These are phyloP conservation scores for Eidolon dupreanum DNA, from an alignment of 2,797 vertebrate species.

Conservation along the genomic window DNA sequence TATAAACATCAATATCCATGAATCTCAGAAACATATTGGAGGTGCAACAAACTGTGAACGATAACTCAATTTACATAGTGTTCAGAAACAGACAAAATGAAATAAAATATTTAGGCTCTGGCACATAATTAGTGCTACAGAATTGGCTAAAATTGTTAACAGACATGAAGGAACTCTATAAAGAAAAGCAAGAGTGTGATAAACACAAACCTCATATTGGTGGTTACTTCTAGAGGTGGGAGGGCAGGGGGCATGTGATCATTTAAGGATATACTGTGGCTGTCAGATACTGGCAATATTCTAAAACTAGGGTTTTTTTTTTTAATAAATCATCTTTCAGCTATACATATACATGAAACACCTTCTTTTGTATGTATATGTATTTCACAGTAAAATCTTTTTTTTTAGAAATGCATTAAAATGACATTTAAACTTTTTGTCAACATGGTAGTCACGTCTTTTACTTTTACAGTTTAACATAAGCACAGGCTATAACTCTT, in stretches of 20 bases:
- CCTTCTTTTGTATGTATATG: background rate
- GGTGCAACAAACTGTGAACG: background rate
- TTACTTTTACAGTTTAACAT: conserved; percentile 2
- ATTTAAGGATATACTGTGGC: background rate
- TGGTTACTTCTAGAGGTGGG: background rate
- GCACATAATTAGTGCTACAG: background rate
- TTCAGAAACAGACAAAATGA: background rate
- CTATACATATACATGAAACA: background rate
- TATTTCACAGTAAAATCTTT: background rate
- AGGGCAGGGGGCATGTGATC: background rate
- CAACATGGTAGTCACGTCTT: background rate
- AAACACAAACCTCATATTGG: background rate
- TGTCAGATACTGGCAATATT: background rate
- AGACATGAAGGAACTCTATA: background rate
- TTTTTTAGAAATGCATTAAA: background rate
- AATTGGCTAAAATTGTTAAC: background rate
- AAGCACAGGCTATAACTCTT: background rate
- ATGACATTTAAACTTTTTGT: background rate
- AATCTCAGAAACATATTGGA: background rate
- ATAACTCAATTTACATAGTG: background rate
- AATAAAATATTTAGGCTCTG: background rate
- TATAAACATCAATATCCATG: background rate
- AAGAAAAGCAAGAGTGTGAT: background rate
- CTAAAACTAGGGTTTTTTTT: background rate
- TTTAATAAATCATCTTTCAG: background rate